These are phyloP conservation scores for Emys orbicularis DNA, from an alignment of 2,797 vertebrate species.

Conservation along the genomic window DNA sequence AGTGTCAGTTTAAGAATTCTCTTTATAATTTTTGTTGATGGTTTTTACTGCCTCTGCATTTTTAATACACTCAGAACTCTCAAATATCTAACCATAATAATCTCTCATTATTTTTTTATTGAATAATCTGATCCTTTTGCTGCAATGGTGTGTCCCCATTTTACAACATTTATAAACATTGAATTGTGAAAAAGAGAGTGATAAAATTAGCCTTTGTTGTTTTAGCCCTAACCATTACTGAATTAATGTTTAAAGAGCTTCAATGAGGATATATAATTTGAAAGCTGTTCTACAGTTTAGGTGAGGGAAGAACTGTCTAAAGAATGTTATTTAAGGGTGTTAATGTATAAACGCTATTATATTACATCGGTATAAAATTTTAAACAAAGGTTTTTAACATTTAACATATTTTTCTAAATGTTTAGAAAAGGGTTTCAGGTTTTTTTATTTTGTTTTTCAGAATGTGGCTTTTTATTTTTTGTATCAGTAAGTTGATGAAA, in stretches of 20 bases:
- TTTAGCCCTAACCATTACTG: neutral
- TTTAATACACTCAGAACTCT: neutral
- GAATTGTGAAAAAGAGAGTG: neutral
- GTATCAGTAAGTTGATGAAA: neutral
- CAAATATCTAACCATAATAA: neutral
- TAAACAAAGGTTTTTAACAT: neutral
- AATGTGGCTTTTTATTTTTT: neutral
- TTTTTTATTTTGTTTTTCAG: neutral
- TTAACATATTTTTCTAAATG: neutral
- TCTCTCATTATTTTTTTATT: neutral
- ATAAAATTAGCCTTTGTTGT: neutral
- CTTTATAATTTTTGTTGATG: neutral
- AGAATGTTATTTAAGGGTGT: neutral
- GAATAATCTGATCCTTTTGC: neutral
- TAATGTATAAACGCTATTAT: neutral
- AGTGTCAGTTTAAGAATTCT: neutral
- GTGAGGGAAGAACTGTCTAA: neutral
- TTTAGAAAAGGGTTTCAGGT: neutral
- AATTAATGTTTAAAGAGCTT: neutral
- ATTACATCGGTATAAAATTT: neutral
- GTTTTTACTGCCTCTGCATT: neutral
- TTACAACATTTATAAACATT: neutral
- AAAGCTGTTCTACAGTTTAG: rapidly evolving
- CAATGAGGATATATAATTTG: neutral
- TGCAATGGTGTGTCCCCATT: neutral